These are phyloP conservation scores for Eulemur coronatus DNA, from an alignment of 2,797 vertebrate species.

Conservation along the genomic window DNA sequence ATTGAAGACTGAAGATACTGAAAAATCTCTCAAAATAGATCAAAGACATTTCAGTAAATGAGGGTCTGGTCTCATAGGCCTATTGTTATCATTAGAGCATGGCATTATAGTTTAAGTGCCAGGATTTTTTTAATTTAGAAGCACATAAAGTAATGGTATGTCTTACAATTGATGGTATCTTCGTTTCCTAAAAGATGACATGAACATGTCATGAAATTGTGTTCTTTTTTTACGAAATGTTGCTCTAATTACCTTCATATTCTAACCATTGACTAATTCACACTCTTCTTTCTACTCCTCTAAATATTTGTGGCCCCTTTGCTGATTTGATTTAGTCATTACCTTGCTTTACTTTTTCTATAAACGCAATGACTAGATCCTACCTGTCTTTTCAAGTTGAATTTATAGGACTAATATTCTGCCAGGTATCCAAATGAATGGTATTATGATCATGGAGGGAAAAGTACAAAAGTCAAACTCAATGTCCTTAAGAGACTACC, in stretches of 20 bases:
- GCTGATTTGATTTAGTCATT: not conserved
- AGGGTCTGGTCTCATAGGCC: not conserved
- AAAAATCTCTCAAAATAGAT: constrained; percentile 33
- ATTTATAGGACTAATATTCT: not conserved
- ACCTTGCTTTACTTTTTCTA: not conserved
- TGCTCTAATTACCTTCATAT: not conserved
- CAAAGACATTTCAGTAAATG: constrained; percentile 1
- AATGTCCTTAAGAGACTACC: not conserved
- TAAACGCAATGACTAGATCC: not conserved
- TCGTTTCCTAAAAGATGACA: not conserved
- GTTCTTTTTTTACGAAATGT: not conserved
- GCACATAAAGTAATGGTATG: not conserved
- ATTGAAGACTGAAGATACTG: constrained; percentile 34
- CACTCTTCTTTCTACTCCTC: not conserved
- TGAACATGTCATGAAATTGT: not conserved
- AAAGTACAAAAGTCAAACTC: not conserved
- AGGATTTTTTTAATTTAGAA: not conserved
- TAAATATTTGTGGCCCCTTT: not conserved
- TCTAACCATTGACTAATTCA: not conserved
- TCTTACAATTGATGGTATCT: not conserved
- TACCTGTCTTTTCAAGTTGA: not conserved
- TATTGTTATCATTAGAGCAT: not conserved
- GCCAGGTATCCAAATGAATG: not conserved
- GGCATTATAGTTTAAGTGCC: not conserved
- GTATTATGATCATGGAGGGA: not conserved